A percentile compares a stretch with the other conserved stretches of the same genome.
These are phyloP conservation scores for rat (Rattus norvegicus) DNA, from an alignment of 2,113 vertebrate genomes.

Conservation along the genomic window GRCr8 NC_086019.1:106817001-106817500, in stretches of 20 bases:
- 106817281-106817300: neutral
- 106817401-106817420: neutral
- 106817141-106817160: neutral
- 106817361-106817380: neutral
- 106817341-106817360: neutral
- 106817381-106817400: neutral
- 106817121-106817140: slow-evolving; percentile 3
- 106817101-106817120: neutral
- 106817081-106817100: neutral
- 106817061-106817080: neutral
- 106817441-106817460: slow-evolving; percentile 22
- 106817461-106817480: neutral
- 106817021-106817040: neutral
- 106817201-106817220: neutral
- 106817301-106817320: neutral
- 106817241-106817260: neutral
- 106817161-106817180: neutral
- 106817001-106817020: neutral
- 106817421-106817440: neutral
- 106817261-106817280: neutral
- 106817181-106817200: neutral
- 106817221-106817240: neutral
- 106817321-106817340: neutral
- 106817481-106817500: neutral
- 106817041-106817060: neutral